phyloP scores from a whole-genome alignment of 2,797 vertebrate genomes.

The Myiotriccus ornatus region DNA sequence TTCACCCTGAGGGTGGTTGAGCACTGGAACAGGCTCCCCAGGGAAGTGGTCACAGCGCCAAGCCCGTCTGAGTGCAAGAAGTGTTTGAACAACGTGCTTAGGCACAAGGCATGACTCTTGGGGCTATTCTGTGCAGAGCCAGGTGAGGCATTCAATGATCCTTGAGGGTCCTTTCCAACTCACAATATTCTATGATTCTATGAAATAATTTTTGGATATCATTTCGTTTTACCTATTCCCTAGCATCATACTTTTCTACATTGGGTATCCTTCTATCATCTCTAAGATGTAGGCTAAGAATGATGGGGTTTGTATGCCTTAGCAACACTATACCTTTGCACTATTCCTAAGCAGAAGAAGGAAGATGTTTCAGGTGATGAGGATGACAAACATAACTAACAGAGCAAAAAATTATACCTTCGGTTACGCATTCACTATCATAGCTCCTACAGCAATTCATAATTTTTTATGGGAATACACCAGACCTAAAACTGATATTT shows the following conservation, averaged over 20 bases:
- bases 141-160: neutral
- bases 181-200: neutral
- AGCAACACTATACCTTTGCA: neutral
- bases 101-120: neutral
- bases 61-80: neutral
- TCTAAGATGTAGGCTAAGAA: neutral
- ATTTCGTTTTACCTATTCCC: neutral
- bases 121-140: no score
- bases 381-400: neutral
- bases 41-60: neutral
- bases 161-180: neutral
- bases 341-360: neutral
- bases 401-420: neutral
- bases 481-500: neutral
- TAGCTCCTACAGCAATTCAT: neutral
- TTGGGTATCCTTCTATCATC: neutral
- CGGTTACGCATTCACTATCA: neutral
- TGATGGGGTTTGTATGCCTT: accelerated
- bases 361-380: neutral
- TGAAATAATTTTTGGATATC: neutral
- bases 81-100: neutral
- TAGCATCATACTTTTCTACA: neutral
- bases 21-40: neutral
- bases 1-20: neutral
- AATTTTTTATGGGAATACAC: neutral